Percentiles rank a stretch among this genome's conserved stretches.
Evolutionary conservation across 2,888 invertebrate species (phyloP).

Genomic region (Crepidodera aurea): DNA sequence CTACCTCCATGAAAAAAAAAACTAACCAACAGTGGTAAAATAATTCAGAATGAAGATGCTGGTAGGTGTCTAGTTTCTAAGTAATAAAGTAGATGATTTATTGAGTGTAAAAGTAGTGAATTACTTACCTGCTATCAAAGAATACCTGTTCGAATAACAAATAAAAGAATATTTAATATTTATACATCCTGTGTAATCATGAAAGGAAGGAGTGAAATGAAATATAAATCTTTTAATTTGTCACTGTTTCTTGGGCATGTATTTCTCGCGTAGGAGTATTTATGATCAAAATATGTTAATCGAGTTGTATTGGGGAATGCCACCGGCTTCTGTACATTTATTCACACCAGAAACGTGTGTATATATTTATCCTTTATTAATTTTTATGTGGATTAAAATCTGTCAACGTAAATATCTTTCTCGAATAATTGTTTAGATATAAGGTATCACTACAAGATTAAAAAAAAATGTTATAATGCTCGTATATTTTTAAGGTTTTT

Average conservation of each 20-base stretch:
- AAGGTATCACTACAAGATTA: neutral
- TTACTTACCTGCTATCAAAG: slow-evolving; percentile 30
- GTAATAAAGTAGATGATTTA: slow-evolving; percentile 26
- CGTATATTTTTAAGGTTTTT: neutral
- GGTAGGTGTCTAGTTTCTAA: slow-evolving; percentile 24
- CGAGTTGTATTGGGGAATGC: slow-evolving; percentile 53
- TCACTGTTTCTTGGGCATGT: slow-evolving; percentile 54
- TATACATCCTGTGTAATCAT: slow-evolving; percentile 52
- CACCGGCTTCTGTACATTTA: slow-evolving; percentile 56
- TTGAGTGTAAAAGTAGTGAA: slow-evolving; percentile 28
- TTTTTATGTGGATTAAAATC: slow-evolving; percentile 58
- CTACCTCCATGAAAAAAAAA: slow-evolving; percentile 6
- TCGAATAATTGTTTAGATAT: slow-evolving; percentile 21
- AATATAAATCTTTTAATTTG: slow-evolving; percentile 60
- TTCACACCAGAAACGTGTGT: slow-evolving; percentile 51
- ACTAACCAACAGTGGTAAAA: slow-evolving; percentile 5
- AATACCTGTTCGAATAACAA: slow-evolving; percentile 23
- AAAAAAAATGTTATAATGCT: neutral
- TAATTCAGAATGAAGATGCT: slow-evolving; percentile 14
- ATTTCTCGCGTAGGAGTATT: slow-evolving; percentile 56
- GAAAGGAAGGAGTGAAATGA: slow-evolving; percentile 51
- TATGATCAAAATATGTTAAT: slow-evolving; percentile 58
- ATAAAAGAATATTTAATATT: slow-evolving; percentile 43
- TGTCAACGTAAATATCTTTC: slow-evolving; percentile 55
- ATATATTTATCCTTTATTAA: slow-evolving; percentile 59